Conservation (phyloP, 2,113 vertebrate species). For the Erinaceus europaeus region DNA sequence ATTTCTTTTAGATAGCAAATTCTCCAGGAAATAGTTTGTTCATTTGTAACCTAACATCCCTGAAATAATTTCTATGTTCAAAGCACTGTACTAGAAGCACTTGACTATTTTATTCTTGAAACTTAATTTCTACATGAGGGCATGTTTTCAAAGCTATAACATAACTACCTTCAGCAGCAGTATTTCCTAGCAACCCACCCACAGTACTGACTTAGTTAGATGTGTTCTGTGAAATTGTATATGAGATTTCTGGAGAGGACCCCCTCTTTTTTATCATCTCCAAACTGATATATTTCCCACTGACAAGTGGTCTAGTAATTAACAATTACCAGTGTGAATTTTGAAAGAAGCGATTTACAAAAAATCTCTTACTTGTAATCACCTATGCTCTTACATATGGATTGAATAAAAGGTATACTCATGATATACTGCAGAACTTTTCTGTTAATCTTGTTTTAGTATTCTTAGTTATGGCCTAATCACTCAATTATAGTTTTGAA, state of each 20-base stretch:
- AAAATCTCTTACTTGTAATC: background rate
- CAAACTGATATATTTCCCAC: conserved; percentile 11
- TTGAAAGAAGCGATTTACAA: conserved; percentile 24
- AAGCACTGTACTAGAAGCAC: background rate
- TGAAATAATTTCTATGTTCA: background rate
- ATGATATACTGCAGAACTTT: background rate
- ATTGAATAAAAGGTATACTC: background rate
- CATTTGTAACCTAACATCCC: background rate
- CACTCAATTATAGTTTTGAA: too few species aligned
- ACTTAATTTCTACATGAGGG: conserved; percentile 28
- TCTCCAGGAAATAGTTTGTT: background rate
- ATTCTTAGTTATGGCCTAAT: too few species aligned
- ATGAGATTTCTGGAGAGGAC: background rate
- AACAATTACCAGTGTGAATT: conserved; percentile 18
- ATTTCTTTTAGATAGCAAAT: background rate
- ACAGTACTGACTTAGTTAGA: conserved; percentile 36
- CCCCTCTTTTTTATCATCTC: background rate
- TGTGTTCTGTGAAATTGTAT: conserved; percentile 43
- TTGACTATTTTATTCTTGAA: conserved; percentile 34
- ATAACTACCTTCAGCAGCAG: background rate
- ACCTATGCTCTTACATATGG: background rate
- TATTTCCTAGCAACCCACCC: conserved; percentile 57
- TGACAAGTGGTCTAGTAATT: conserved; percentile 16
- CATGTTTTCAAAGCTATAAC: conserved; percentile 51
- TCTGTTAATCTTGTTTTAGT: background rate